Percentiles rank a stretch among this genome's conserved stretches.
phyloP scores from a whole-genome alignment of 2,113 vertebrate species.

The Recurvirostra avosetta region DNA sequence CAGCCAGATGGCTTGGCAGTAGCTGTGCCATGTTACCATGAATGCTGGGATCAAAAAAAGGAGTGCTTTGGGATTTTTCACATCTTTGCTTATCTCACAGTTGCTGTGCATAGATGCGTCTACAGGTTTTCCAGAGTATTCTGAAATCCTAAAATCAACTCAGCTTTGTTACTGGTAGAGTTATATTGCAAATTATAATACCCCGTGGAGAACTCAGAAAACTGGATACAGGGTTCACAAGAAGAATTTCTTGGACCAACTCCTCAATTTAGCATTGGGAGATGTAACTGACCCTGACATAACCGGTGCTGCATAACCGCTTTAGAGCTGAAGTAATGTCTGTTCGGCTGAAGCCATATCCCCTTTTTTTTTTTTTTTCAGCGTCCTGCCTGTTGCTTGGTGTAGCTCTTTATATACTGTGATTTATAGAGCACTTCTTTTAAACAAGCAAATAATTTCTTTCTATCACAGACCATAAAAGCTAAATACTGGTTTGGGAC shows the following conservation, averaged over 20 bases:
- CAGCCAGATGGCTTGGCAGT: neutral
- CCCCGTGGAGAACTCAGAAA: neutral
- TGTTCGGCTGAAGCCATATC: neutral
- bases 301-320: neutral
- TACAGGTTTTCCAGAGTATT: neutral
- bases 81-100: neutral
- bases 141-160: neutral
- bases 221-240: neutral
- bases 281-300: neutral
- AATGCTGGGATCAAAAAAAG: neutral
- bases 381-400: neutral
- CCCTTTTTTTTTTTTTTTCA: neutral
- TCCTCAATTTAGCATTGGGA: neutral
- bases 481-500: neutral
- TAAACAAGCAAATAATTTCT: slow-evolving; percentile 8
- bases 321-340: slow-evolving; percentile 4
- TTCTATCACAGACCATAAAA: slow-evolving; percentile 12
- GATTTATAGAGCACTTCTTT: slow-evolving; percentile 1
- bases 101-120: neutral
- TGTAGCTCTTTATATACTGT: neutral
- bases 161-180: neutral
- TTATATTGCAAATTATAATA: neutral
- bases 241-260: neutral
- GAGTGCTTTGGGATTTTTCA: neutral
- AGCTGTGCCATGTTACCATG: neutral